Percentiles rank a stretch among this genome's conserved stretches.
phyloP scores from a whole-genome alignment of 2,113 vertebrate genomes.

The Pituophis catenifer region DNA sequence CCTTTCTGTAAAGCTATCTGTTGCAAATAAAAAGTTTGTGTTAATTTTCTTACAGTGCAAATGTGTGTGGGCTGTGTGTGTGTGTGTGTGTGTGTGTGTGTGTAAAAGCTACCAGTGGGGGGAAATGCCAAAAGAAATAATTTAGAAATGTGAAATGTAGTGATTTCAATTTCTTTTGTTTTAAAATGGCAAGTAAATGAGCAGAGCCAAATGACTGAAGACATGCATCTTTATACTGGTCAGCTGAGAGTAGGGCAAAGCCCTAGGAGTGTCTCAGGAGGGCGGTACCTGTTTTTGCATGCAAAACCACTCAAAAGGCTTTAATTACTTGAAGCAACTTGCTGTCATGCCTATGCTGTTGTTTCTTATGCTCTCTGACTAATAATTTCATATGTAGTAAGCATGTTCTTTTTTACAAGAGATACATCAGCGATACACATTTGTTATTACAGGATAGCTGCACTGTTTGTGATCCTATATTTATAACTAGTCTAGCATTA shows the following conservation, averaged over 20 bases:
- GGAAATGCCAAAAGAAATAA: background rate
- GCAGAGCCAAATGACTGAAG: background rate
- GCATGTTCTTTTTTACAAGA: background rate
- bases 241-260: background rate
- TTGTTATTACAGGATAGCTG: background rate
- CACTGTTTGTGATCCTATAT: background rate
- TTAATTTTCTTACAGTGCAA: background rate
- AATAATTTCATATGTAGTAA: background rate
- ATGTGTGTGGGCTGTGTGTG: background rate
- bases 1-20: background rate
- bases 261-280: background rate
- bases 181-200: background rate
- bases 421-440: background rate
- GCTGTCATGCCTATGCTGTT: background rate
- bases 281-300: background rate
- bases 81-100: too few relatives aligned
- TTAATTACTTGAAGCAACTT: background rate
- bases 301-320: background rate
- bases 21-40: background rate
- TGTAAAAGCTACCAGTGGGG: constrained; percentile 12
- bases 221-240: background rate
- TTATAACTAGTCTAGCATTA: too few relatives aligned
- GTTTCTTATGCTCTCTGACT: background rate
- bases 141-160: background rate
- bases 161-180: background rate